Percentiles rank a stretch among this genome's conserved stretches.
Conservation (phyloP, 2,888 invertebrate genomes). For the Phymatocera aterrima region DNA sequence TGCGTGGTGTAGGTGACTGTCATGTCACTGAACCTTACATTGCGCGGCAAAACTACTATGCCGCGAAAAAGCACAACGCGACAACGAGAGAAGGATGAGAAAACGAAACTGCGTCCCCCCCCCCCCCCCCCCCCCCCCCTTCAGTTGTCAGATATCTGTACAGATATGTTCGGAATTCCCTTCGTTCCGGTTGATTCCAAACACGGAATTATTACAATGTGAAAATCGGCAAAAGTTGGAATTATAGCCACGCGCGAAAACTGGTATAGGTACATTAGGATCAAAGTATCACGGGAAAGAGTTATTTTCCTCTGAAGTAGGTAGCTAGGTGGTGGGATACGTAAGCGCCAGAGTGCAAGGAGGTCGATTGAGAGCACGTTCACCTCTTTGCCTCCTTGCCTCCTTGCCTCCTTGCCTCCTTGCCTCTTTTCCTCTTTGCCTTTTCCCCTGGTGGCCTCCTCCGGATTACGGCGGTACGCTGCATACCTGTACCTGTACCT, state of each 20-base stretch:
- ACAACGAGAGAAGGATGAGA: too few relatives aligned
- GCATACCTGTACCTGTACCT: slow-evolving; percentile 47
- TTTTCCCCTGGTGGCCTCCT: slow-evolving; percentile 39
- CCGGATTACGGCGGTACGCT: slow-evolving; percentile 21
- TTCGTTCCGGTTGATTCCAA: too few relatives aligned
- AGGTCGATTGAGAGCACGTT: slow-evolving; percentile 56
- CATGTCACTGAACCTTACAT: slow-evolving; percentile 72
- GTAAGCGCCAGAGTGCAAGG: slow-evolving; percentile 51
- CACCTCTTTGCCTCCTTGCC: slow-evolving; percentile 41
- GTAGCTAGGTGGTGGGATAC: neutral
- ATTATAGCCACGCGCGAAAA: too few relatives aligned
- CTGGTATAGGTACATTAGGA: neutral
- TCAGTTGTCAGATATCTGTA: too few relatives aligned
- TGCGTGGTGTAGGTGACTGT: slow-evolving; percentile 50
- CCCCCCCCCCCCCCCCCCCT: too few relatives aligned
- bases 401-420: slow-evolving; percentile 21
- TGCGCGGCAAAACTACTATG: slow-evolving; percentile 43
- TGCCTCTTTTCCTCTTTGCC: slow-evolving; percentile 37
- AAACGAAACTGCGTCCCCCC: too few relatives aligned
- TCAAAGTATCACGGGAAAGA: neutral
- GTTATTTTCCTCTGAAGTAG: neutral
- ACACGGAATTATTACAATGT: too few relatives aligned
- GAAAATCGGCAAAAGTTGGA: too few relatives aligned
- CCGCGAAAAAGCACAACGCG: slow-evolving; percentile 23
- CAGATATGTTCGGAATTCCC: too few relatives aligned